Conservation (phyloP, 2,797 vertebrate species). For the Uromys caudimaculatus region DNA sequence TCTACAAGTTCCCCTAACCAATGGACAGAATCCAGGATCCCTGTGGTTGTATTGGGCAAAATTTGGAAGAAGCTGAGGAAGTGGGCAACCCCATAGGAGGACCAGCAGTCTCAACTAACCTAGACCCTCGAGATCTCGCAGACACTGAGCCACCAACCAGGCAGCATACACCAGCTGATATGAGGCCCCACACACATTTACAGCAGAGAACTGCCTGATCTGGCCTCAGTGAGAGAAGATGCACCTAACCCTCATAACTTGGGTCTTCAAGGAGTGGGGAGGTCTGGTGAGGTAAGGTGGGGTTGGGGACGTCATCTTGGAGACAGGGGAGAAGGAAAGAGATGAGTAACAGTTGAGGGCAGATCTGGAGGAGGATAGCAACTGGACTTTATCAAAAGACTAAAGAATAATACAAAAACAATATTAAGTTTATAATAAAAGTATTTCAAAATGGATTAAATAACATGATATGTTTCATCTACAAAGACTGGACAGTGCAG, state of each 20-base stretch:
- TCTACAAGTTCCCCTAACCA: too few relatives aligned
- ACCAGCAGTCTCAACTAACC: background rate
- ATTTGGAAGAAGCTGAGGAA: too few relatives aligned
- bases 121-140: background rate
- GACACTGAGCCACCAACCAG: too few relatives aligned
- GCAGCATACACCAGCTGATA: too few relatives aligned
- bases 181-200: too few relatives aligned
- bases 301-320: background rate
- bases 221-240: background rate
- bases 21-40: too few relatives aligned
- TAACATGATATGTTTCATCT: background rate
- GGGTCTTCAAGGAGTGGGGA: background rate
- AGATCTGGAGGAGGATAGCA: background rate
- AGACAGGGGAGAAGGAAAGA: background rate
- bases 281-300: background rate
- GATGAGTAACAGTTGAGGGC: background rate
- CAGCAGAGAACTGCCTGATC: too few relatives aligned
- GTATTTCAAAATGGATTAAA: slow-evolving; percentile 14
- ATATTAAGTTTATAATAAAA: background rate
- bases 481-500: background rate
- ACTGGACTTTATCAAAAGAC: background rate
- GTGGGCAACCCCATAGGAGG: too few relatives aligned
- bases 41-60: too few relatives aligned
- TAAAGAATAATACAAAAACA: background rate
- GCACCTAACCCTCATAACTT: background rate